Evolutionary conservation across 2,888 invertebrate genomes (phyloP), one percentile per base, ranked within the genome.

Genomic region (Agrotis exclamationis): DNA sequence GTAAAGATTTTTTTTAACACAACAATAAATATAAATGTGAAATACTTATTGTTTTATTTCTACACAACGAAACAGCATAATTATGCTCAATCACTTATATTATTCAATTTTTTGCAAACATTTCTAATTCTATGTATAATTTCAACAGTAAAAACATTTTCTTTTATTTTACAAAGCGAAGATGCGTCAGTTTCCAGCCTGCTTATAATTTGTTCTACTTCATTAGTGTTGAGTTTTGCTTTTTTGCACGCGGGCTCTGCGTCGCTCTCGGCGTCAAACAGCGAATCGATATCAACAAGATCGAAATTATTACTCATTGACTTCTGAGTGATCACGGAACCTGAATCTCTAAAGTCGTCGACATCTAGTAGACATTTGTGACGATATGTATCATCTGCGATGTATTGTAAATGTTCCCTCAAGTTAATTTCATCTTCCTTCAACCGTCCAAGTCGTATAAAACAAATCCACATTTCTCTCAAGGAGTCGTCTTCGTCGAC

Each of bases 1-100:
- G 95, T 96, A 96, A 94, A 95, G 93, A 92, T 93, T 94, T 96
- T 94, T 79, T 95, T 96, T 95, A 96, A 96, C 95, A 95, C 95
- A 95, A 95, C 94, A 96, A 94, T 96, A 96, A 95, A 95, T 94
- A 95, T 96, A 94, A 95, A 94, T 96, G 96, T 95, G 95, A 94
- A 94, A 94, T 93, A 93, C 80, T 50, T 84, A 86, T 92, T 87
- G 92, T 95, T 95, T 95, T 88, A 90, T 90, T 91, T 87, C n/a
- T 24, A 66, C 54, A 73, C 74, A 75, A 63, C 63, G 65, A 80
- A 86, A 74, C 58, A 39, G 66, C 76, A 14, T 57, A n/a, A 11
- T 39, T 39, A 13, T 65, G 65, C 74, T 89, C 76, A 92, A 77
- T 89, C 80, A 77, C 89, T 79, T 89, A 93, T 90, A 89, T 90